These are phyloP conservation scores for Syngnathus scovelli DNA, from an alignment of 2,113 vertebrate species.

Conservation along the genomic window DNA sequence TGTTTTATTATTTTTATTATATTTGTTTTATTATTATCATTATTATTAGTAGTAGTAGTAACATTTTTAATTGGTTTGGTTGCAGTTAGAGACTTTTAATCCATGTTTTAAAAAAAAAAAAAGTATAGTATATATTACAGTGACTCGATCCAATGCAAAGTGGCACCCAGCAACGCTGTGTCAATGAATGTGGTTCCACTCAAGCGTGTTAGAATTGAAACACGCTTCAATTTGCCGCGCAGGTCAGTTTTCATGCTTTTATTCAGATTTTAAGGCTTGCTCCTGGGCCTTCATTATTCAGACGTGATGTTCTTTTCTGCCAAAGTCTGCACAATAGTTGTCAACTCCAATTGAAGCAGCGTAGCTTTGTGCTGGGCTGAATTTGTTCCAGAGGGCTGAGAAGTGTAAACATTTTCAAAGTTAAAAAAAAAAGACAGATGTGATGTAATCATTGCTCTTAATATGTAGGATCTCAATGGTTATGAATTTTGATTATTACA, in stretches of 20 bases:
- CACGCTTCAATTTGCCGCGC: conserved; percentile 8
- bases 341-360: conserved; percentile 12
- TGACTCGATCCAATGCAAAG: no score
- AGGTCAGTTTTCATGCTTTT: conserved; percentile 24
- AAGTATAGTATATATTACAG: no score
- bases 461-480: conserved; percentile 8
- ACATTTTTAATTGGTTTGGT: no score
- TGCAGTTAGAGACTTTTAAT: no score
- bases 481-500: conserved; percentile 16
- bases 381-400: conserved; percentile 4
- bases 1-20: no score
- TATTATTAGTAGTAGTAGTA: no score
- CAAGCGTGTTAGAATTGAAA: not conserved
- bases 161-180: no score
- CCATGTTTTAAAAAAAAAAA: no score
- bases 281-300: conserved; percentile 15
- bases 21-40: no score
- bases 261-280: conserved; percentile 11
- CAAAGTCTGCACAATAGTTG: conserved; percentile 4
- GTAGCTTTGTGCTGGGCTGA: conserved; percentile 11
- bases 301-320: conserved; percentile 9
- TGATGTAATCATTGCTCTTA: conserved; percentile 20
- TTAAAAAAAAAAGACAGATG: not conserved
- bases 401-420: conserved; percentile 14
- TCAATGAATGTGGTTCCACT: no score